Conservation (phyloP, 2,113 vertebrate genomes). For the Apistogramma diplotaenia region DNA sequence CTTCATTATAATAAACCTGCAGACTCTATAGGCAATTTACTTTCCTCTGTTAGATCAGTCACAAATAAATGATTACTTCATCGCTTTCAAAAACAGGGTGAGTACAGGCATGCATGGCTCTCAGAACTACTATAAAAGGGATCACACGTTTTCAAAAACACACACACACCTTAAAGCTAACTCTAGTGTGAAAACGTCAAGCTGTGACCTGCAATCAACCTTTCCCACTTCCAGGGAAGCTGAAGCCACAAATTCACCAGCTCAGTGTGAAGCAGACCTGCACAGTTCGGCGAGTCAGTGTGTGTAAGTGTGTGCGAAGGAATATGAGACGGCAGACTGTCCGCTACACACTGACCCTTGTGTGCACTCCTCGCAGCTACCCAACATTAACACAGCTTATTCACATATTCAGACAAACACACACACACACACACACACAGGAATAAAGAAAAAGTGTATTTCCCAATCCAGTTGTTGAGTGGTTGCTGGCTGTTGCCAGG, state of each 20-base stretch:
- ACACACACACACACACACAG: not conserved
- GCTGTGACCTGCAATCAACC: slow-evolving; percentile 59
- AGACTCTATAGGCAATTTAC: not conserved
- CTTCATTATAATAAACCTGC: slow-evolving; percentile 32
- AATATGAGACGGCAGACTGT: slow-evolving; percentile 40
- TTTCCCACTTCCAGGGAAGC: slow-evolving; percentile 63
- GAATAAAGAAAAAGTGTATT: too few relatives aligned
- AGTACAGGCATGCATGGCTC: not conserved
- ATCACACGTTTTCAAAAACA: not conserved
- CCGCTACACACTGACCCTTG: slow-evolving; percentile 55
- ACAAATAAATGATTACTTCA: not conserved
- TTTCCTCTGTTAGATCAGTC: not conserved
- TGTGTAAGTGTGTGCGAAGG: slow-evolving; percentile 27
- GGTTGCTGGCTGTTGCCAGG: too few relatives aligned
- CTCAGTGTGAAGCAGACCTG: slow-evolving; percentile 50
- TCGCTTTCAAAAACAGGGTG: not conserved
- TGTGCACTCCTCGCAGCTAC: slow-evolving; percentile 42
- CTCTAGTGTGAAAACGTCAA: slow-evolving; percentile 20
- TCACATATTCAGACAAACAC: slow-evolving; percentile 3
- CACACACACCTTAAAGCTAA: slow-evolving; percentile 28
- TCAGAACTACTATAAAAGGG: not conserved
- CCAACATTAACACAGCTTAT: not conserved
- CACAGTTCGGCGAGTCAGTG: not conserved
- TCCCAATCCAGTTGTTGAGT: too few relatives aligned
- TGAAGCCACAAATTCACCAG: slow-evolving; percentile 63